Conservation (phyloP, 1,140 invertebrate species). For the Amyelois transitella region DNA sequence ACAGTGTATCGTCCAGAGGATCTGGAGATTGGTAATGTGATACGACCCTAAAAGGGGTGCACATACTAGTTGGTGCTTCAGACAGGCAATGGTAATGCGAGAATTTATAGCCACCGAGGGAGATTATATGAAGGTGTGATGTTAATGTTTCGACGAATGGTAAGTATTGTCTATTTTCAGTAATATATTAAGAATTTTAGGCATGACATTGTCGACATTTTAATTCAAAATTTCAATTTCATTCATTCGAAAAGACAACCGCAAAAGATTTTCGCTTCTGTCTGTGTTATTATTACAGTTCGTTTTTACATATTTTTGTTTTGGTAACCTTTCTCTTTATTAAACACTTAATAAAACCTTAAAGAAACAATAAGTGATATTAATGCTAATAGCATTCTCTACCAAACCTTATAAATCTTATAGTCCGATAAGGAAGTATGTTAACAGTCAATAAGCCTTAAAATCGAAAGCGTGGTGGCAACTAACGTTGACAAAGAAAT, state of each 20-base stretch:
- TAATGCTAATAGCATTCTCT: no score
- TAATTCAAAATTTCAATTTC: no score
- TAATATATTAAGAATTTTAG: not conserved
- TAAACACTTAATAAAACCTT: no score
- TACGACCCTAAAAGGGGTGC: not conserved
- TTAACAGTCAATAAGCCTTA: conserved; percentile 33
- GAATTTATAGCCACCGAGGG: not conserved
- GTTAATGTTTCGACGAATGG: not conserved
- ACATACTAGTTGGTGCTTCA: not conserved
- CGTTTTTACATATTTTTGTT: no score
- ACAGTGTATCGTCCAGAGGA: not conserved
- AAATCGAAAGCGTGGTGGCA: conserved; percentile 37
- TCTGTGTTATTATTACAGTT: no score
- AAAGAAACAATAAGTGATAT: no score
- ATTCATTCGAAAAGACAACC: no score
- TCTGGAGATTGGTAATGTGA: not conserved
- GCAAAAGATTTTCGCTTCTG: no score
- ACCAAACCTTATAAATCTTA: no score
- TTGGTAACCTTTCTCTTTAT: no score
- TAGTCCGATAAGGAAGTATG: no score
- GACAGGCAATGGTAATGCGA: not conserved
- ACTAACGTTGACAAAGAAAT: conserved; percentile 39
- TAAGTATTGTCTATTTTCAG: not conserved
- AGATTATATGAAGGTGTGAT: not conserved
- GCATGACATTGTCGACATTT: not conserved